Base-by-base conservation (phyloP, 2,888 invertebrate genomes). In the Masnerella sp. region DNA sequence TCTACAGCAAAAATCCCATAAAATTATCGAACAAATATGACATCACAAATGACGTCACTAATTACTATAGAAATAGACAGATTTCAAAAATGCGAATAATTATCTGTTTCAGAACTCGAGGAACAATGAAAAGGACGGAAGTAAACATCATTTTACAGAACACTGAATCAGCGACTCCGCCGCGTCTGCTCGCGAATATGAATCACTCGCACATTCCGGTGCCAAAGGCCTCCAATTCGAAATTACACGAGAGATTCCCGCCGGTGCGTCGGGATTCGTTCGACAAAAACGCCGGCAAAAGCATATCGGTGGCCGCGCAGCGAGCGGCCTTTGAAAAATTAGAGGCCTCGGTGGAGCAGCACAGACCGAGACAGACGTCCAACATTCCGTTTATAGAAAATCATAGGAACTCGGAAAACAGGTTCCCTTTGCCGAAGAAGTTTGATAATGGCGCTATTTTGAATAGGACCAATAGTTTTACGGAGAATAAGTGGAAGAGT, bases 401-500 rank as follows among this genome's bases (percentile, higher is more conserved):
- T 49, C 49, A 67, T n/a, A 68, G 58, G 40, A 74, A 72, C 32
- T 14, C 47, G 7, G 74, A 69, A 17, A 62, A 52, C 28, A 72
- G 58, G 54, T 64, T 36, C 5, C 32, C 72, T 3, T 8, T 51
- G 20, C 15, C 34, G 0, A 72, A 58, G 47, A 72, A 62, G 15
- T 30, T 67, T n/a, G 74, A 78, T 14, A 64, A 58, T 22, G 22
- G 9, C 34, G 28, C 75, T 1, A 79, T 78, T 67, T 69, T 85
- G 20, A 82, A 81, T 51, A 78, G 84, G 9, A 84, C 79, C 74
- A 82, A 84, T 70, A 84, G 82, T 36, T 77, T 82, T 34, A 30
- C 75, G 17, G 85, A 85, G 42, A 81, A 52, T 40, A 83, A 83
- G 62, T 93, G 93, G 93, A 93, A 91, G 88, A 89, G 87, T 75